These are phyloP conservation scores for Heliornis fulica DNA, from an alignment of 2,113 vertebrate genomes.

Conservation along the genomic window DNA sequence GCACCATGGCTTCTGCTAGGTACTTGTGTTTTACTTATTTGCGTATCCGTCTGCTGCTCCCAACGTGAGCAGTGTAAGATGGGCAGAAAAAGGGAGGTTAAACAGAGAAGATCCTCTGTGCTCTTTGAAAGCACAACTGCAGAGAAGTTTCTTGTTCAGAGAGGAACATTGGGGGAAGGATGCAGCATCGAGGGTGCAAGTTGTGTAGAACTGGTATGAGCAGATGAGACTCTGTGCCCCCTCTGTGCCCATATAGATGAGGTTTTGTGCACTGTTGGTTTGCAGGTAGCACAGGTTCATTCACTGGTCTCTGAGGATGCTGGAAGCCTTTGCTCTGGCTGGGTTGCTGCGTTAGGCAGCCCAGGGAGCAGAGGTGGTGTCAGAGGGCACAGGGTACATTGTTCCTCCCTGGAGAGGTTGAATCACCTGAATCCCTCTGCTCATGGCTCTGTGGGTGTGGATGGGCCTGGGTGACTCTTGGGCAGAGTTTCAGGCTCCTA, in stretches of 20 bases:
- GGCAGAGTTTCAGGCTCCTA: neutral
- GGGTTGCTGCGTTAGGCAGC: neutral
- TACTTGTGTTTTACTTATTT: neutral
- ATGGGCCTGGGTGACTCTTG: fast-evolving
- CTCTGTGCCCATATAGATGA: neutral
- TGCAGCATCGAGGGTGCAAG: fast-evolving
- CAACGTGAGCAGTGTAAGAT: fast-evolving
- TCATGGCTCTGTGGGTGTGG: neutral
- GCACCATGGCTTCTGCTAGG: neutral
- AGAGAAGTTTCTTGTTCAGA: neutral
- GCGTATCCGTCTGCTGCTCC: neutral
- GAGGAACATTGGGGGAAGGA: neutral
- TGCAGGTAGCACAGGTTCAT: neutral
- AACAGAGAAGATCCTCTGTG: neutral
- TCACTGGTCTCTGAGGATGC: fast-evolving
- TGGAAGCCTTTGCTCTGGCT: neutral
- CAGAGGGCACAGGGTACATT: fast-evolving
- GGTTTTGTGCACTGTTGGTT: neutral
- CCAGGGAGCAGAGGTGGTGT: neutral
- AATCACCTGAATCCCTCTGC: neutral
- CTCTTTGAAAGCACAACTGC: neutral
- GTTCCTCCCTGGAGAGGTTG: neutral
- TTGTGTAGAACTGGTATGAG: neutral
- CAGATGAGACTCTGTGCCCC: neutral
- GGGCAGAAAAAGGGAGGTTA: neutral